phyloP scores from a whole-genome alignment of 1,140 invertebrate genomes.

The Amyelois transitella region DNA sequence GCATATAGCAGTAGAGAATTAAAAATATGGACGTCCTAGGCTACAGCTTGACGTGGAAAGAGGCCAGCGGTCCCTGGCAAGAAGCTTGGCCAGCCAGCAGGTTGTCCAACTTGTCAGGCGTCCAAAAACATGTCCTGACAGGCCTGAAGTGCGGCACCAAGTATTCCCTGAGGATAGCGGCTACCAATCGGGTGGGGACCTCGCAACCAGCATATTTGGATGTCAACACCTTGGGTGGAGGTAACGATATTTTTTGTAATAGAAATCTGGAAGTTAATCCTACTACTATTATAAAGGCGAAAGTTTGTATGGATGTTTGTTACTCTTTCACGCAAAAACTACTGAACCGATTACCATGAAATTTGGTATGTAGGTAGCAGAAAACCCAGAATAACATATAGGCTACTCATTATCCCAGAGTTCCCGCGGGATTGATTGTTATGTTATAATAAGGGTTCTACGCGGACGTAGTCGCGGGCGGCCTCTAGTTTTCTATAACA shows the following conservation, averaged over 20 bases:
- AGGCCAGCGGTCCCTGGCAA: slow-evolving; percentile 59
- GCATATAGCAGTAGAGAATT: neutral
- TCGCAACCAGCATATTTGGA: slow-evolving; percentile 64
- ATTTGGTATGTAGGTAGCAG: too few species aligned
- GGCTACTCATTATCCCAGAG: too few species aligned
- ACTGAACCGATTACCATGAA: too few species aligned
- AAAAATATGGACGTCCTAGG: slow-evolving; percentile 22
- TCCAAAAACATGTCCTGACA: slow-evolving; percentile 80
- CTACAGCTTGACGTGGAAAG: slow-evolving; percentile 64
- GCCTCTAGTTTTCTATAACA: too few species aligned
- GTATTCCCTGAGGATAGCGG: slow-evolving; percentile 84
- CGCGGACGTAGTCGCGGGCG: too few species aligned
- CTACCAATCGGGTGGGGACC: slow-evolving; percentile 83
- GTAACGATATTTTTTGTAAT: slow-evolving; percentile 24
- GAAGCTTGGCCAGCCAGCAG: slow-evolving; percentile 58
- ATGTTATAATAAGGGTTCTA: too few species aligned
- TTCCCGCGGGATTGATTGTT: too few species aligned
- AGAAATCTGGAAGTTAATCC: too few species aligned
- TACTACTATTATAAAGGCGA: too few species aligned
- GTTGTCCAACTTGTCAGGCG: slow-evolving; percentile 41
- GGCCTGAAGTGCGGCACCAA: slow-evolving; percentile 86
- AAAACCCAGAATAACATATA: too few species aligned
- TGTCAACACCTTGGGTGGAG: slow-evolving; percentile 61
- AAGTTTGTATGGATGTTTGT: too few species aligned
- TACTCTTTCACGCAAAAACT: too few species aligned